Evolutionary conservation across 2,113 vertebrate species (phyloP), one percentile per base, ranked within the genome.

Genomic region (Austrofundulus limnaeus): DNA sequence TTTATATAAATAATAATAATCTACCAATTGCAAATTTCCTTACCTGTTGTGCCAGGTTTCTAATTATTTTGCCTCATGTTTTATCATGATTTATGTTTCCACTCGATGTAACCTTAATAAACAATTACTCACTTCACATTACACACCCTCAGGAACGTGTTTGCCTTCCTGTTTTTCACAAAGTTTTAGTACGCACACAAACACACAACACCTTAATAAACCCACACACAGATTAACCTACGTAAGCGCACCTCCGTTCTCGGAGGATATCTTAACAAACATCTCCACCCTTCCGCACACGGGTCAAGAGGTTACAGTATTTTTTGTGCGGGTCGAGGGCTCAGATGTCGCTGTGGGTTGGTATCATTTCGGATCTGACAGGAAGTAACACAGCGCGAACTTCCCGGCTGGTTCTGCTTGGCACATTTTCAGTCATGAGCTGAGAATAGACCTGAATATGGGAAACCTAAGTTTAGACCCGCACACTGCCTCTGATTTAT

Each of bases 101-200:
- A 43, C 52, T 34, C 42, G 20, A n/a, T 14, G 25, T 17, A 20
- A 19, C 0, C 12, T 46, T 54, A 34, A 34, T 10, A 34, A 9
- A 10, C 31, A 34, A 10, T 9, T 1, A 10, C 31, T 8, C 31
- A 34, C n/a, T n/a, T n/a, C n/a, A 5, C n/a, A 2, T 12, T 3
- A 57, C 75, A 73, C 70, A 56, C 62, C 23, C 11, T 4, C 10
- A 73, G 31, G 70, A 39, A 45, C 48, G 41, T 66, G 74, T 64
- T 79, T 82, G 41, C 56, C 56, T 90, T 88, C 89, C 88, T 91
- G 86, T 88, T 89, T 83, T 84, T 48, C 43, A 23, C 37, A 46
- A 52, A 62, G 48, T 48, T 53, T 41, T 21, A 72, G 47, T 63
- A 77, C 53, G 46, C 60, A 48, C 45, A 61, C 39, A 20, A 24